These are phyloP conservation scores for Berghia stephanieae DNA, from an alignment of 1,140 invertebrate species.

Conservation along the genomic window DNA sequence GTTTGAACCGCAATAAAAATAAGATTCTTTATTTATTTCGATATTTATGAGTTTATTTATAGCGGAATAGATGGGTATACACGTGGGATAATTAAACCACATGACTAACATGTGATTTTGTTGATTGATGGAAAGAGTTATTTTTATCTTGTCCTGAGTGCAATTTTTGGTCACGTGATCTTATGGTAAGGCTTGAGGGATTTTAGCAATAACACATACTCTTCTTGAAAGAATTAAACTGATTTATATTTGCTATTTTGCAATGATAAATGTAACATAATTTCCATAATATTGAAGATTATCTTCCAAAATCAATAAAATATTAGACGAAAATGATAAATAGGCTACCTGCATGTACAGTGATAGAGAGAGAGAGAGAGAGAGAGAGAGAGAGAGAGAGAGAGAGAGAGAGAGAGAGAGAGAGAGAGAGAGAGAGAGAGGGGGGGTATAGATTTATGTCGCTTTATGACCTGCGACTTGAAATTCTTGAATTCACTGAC, in stretches of 20 bases:
- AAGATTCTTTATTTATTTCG: too few species aligned
- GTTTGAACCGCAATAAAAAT: too few species aligned
- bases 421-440: constrained; percentile 27
- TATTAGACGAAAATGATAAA: background rate
- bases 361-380: constrained; percentile 15
- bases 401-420: constrained; percentile 26
- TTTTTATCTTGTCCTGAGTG: too few species aligned
- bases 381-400: constrained; percentile 15
- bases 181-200: background rate
- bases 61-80: too few species aligned
- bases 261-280: background rate
- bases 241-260: background rate
- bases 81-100: too few species aligned
- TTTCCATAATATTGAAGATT: background rate
- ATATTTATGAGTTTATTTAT: too few species aligned
- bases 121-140: too few species aligned
- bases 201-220: background rate
- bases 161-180: too few species aligned
- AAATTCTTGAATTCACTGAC: too few species aligned
- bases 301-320: background rate
- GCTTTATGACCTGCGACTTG: too few species aligned
- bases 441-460: too few species aligned
- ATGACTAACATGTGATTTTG: too few species aligned
- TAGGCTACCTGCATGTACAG: background rate
- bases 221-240: background rate